These are phyloP conservation scores for Sebastes elongatus DNA, from an alignment of 2,797 vertebrate genomes.

Conservation along the genomic window DNA sequence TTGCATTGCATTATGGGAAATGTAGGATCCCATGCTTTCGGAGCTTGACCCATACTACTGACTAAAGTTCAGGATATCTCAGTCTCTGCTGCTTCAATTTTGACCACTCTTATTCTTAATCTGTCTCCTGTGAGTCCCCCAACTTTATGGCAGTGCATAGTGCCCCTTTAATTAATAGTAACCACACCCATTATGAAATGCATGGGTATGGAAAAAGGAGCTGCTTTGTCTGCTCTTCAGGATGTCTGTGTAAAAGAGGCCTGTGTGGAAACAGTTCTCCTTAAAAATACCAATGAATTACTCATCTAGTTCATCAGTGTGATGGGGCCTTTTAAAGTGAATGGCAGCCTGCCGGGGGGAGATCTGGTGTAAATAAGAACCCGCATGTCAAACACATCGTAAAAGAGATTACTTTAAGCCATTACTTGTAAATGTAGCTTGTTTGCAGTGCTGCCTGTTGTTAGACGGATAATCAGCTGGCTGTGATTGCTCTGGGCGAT, in stretches of 20 bases:
- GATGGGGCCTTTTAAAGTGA: conserved; percentile 8
- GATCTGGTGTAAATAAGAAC: conserved; percentile 1
- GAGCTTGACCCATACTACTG: background rate
- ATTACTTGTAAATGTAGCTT: conserved; percentile 8
- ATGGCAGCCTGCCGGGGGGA: background rate
- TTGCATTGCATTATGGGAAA: background rate
- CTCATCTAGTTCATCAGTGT: conserved; percentile 16
- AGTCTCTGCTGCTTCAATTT: background rate
- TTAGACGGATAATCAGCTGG: conserved; percentile 27
- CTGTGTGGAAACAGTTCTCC: conserved; percentile 14
- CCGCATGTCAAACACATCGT: conserved; percentile 31
- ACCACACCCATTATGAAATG: background rate
- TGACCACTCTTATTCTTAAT: background rate
- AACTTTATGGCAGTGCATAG: background rate
- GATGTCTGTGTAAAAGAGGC: conserved; percentile 7
- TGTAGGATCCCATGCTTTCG: background rate
- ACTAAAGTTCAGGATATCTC: background rate
- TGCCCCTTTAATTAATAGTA: background rate
- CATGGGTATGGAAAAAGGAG: conserved; percentile 3
- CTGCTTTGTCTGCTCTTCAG: conserved; percentile 27
- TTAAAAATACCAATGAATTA: conserved; percentile 24
- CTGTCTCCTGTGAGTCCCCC: background rate
- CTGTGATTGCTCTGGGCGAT: conserved; percentile 26
- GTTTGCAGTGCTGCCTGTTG: conserved; percentile 17
- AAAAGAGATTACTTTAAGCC: conserved; percentile 11